phyloP scores from a whole-genome alignment of 2,113 vertebrate genomes.

The Gracilinanus agilis region DNA sequence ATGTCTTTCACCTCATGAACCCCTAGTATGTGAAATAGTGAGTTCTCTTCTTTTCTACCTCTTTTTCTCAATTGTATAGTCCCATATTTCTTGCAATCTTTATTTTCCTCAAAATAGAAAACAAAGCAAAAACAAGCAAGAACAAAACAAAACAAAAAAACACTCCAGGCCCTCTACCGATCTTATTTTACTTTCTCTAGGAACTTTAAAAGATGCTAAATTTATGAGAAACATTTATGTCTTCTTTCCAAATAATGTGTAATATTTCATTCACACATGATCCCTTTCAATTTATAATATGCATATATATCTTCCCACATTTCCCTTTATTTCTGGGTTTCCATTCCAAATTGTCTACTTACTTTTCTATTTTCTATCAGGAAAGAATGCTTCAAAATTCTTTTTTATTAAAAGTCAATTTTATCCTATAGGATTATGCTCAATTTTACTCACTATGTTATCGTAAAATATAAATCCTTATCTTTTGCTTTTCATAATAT shows the following conservation, averaged over 20 bases:
- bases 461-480: neutral
- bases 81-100: neutral
- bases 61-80: neutral
- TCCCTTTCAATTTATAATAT: neutral
- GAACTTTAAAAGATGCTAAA: neutral
- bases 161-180: neutral
- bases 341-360: neutral
- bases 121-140: no score
- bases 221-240: neutral
- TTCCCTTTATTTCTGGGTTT: neutral
- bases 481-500: neutral
- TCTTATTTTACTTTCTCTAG: neutral
- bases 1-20: neutral
- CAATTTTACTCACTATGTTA: neutral
- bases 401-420: neutral
- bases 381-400: neutral
- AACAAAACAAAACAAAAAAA: neutral
- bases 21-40: neutral
- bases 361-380: neutral
- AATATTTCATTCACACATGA: neutral
- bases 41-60: neutral
- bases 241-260: neutral
- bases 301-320: neutral
- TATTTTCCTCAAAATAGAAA: neutral
- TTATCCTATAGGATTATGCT: neutral